Percentiles rank a stretch among this genome's conserved stretches.
Conservation (phyloP, 2,888 invertebrate genomes). For the Busseola fusca region DNA sequence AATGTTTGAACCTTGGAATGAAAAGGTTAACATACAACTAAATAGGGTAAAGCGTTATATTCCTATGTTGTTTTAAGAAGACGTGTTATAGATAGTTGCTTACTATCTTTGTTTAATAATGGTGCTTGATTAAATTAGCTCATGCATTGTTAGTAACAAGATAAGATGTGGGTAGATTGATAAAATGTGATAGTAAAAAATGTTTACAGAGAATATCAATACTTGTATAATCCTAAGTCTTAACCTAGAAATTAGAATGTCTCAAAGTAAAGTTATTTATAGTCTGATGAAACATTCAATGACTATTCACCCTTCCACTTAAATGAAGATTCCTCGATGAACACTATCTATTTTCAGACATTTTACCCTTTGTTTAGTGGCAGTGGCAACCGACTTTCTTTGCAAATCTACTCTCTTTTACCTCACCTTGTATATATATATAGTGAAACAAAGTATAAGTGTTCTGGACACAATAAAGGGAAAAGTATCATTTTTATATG, state of each 20-base stretch:
- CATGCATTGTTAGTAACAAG: constrained; percentile 62
- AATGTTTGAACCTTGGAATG: constrained; percentile 52
- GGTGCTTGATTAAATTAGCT: constrained; percentile 56
- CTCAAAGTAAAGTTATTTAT: constrained; percentile 48
- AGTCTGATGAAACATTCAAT: constrained; percentile 46
- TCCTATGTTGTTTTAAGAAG: constrained; percentile 35
- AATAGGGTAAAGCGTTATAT: constrained; percentile 19
- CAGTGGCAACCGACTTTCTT: background rate
- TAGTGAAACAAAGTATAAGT: background rate
- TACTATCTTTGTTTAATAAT: constrained; percentile 58
- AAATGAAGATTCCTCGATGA: constrained; percentile 17
- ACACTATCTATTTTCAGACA: constrained; percentile 25
- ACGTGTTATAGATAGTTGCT: constrained; percentile 37
- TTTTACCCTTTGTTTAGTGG: constrained; percentile 10
- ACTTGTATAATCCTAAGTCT: constrained; percentile 42
- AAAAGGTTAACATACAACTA: constrained; percentile 48
- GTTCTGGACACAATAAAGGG: constrained; percentile 11
- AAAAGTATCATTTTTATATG: constrained; percentile 1
- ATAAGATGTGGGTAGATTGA: constrained; percentile 59
- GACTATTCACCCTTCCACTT: constrained; percentile 40
- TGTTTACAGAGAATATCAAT: constrained; percentile 44
- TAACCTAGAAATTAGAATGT: constrained; percentile 59
- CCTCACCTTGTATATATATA: background rate
- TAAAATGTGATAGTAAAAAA: constrained; percentile 50
- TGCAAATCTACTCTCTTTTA: background rate